Conservation (phyloP, 2,113 vertebrate species). For the Equus przewalskii region DNA sequence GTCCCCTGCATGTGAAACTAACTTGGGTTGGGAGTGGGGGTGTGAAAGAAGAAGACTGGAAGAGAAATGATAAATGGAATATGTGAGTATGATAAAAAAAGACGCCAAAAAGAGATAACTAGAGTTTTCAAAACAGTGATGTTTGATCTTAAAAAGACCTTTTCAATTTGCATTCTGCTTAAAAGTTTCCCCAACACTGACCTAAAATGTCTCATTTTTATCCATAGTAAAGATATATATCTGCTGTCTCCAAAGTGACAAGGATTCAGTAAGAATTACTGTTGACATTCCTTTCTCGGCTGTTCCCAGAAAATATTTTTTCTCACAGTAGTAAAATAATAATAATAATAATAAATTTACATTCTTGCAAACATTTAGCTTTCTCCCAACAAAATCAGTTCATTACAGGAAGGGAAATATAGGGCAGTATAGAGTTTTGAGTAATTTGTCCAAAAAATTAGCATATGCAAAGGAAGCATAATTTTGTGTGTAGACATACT, state of each 20-base stretch:
- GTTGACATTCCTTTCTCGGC: background rate
- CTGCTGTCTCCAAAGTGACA: slow-evolving; percentile 3
- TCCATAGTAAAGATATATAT: background rate
- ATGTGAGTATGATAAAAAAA: background rate
- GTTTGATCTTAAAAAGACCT: slow-evolving; percentile 5
- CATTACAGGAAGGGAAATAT: background rate
- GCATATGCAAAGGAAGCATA: background rate
- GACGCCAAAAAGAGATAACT: background rate
- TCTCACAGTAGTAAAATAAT: background rate
- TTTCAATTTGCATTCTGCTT: background rate
- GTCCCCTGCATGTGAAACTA: background rate
- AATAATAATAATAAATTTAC: background rate
- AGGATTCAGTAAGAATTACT: background rate
- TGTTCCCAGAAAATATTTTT: slow-evolving; percentile 13
- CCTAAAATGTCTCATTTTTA: background rate
- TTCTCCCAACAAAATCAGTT: background rate
- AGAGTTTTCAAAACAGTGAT: background rate
- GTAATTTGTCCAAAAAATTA: background rate
- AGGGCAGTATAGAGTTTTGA: background rate
- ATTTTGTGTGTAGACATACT: background rate
- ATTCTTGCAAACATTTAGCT: slow-evolving; percentile 46
- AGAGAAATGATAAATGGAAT: background rate
- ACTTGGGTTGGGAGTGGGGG: background rate
- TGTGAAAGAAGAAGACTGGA: background rate
- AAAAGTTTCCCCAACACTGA: background rate